Conservation (phyloP, 1,140 invertebrate species). For the Conus ventricosus region DNA sequence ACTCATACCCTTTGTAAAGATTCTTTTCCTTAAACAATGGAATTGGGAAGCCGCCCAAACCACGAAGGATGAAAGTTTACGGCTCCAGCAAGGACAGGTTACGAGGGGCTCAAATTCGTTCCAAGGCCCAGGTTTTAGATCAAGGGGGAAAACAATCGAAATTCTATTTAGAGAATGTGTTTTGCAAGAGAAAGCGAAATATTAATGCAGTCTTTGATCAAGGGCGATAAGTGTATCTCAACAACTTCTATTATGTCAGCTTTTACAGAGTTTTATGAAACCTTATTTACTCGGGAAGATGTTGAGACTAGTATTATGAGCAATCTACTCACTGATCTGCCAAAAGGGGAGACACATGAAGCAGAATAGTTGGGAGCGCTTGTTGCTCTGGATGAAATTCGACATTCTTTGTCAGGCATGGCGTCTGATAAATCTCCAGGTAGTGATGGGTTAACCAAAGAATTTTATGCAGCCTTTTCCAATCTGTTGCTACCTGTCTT, state of each 20-base stretch:
- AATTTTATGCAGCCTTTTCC: constrained; percentile 46
- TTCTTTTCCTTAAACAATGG: neutral
- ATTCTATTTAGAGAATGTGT: constrained; percentile 44
- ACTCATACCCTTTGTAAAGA: neutral
- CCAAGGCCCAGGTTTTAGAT: constrained; percentile 39
- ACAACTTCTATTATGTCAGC: constrained; percentile 25
- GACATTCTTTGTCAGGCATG: constrained; percentile 26
- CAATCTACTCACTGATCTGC: constrained; percentile 22
- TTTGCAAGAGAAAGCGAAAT: constrained; percentile 38
- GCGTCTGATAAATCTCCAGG: constrained; percentile 48
- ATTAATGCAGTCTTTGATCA: constrained; percentile 22
- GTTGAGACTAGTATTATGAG: constrained; percentile 23
- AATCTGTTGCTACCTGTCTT: constrained; percentile 26
- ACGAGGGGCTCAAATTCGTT: constrained; percentile 37
- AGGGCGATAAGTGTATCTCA: constrained; percentile 28
- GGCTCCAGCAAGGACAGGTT: constrained; percentile 33
- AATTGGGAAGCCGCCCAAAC: neutral
- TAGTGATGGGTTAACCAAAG: constrained; percentile 43
- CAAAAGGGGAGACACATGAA: constrained; percentile 6
- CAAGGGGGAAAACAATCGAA: constrained; percentile 46
- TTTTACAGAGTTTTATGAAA: constrained; percentile 37
- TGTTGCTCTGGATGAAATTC: constrained; percentile 37
- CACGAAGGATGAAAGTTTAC: constrained; percentile 34
- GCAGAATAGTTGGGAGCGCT: neutral
- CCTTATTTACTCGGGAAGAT: constrained; percentile 20